Evolutionary conservation across 2,113 vertebrate genomes (phyloP).

Genomic region (Upupa epops): DNA sequence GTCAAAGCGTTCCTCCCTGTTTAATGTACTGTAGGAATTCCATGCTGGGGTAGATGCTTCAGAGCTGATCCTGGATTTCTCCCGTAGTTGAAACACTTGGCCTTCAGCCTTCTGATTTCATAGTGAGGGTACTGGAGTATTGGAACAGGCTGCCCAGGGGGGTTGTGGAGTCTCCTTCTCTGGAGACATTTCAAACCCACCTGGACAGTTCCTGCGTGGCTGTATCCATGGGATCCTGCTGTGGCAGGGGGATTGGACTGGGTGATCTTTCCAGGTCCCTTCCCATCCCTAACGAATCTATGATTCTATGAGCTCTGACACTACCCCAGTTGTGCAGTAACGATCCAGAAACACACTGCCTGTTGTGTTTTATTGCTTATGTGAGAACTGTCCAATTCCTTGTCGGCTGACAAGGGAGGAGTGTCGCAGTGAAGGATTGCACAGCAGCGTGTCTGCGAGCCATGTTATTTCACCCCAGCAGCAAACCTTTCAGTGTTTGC

Average conservation of each 20-base stretch:
- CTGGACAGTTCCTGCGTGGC: no score
- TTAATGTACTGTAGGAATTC: conserved; percentile 77
- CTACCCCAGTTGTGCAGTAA: conserved; percentile 68
- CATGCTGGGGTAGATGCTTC: conserved; percentile 71
- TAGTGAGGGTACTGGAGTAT: no score
- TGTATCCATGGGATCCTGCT: no score
- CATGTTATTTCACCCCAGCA: conserved; percentile 70
- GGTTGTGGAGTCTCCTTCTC: no score
- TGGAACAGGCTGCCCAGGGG: no score
- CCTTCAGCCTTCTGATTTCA: conserved; percentile 73
- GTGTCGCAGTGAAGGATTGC: conserved; percentile 51
- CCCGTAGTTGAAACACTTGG: conserved; percentile 66
- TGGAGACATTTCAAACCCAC: no score
- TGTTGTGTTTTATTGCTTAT: conserved; percentile 75
- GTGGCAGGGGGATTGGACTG: no score
- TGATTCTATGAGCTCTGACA: conserved; percentile 71
- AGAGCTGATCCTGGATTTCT: conserved; percentile 72
- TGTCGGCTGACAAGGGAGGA: conserved; percentile 71
- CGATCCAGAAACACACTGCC: conserved; percentile 69
- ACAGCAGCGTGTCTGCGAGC: conserved; percentile 67
- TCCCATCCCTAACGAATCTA: no score
- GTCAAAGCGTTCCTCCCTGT: conserved; percentile 71
- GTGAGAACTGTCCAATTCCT: conserved; percentile 68
- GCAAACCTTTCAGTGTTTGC: conserved; percentile 32
- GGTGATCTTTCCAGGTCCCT: no score